Percentiles rank a stretch among this genome's conserved stretches.
phyloP scores from a whole-genome alignment of 2,888 invertebrate genomes.

The Xiphydria camelus region DNA sequence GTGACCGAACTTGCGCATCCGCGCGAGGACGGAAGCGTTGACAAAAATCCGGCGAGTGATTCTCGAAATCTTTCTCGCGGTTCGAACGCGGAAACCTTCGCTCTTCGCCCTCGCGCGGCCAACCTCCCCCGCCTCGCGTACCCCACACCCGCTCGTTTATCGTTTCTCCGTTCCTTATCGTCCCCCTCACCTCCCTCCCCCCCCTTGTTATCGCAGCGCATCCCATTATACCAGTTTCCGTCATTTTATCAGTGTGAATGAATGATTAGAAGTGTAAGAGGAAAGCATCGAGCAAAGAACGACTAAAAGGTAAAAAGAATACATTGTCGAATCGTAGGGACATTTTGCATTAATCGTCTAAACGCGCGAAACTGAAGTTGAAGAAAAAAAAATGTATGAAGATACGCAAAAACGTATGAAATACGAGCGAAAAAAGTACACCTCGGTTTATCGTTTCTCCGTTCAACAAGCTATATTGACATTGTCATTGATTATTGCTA shows the following conservation, averaged over 20 bases:
- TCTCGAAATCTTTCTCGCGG: too few species aligned
- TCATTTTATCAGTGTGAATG: slow-evolving; percentile 1
- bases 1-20: too few species aligned
- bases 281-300: slow-evolving; percentile 48
- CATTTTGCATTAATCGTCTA: slow-evolving; percentile 57
- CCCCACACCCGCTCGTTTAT: too few species aligned
- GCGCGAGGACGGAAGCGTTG: too few species aligned
- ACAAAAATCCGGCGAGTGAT: too few species aligned
- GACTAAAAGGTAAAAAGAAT: too few species aligned
- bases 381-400: slow-evolving; percentile 19
- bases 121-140: too few species aligned
- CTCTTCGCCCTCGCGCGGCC: too few species aligned
- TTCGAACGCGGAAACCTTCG: too few species aligned
- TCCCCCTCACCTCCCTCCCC: too few species aligned
- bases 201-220: background rate
- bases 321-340: slow-evolving; percentile 56
- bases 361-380: slow-evolving; percentile 38
- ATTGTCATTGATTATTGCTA: slow-evolving; percentile 46
- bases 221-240: background rate
- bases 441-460: slow-evolving; percentile 38
- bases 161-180: too few species aligned
- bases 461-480: slow-evolving; percentile 48
- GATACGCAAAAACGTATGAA: slow-evolving; percentile 17
- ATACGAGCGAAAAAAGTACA: slow-evolving; percentile 9
- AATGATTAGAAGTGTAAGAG: slow-evolving; percentile 28